Base-by-base conservation (phyloP, 1,140 invertebrate genomes). In the Globodera rostochiensis region DNA sequence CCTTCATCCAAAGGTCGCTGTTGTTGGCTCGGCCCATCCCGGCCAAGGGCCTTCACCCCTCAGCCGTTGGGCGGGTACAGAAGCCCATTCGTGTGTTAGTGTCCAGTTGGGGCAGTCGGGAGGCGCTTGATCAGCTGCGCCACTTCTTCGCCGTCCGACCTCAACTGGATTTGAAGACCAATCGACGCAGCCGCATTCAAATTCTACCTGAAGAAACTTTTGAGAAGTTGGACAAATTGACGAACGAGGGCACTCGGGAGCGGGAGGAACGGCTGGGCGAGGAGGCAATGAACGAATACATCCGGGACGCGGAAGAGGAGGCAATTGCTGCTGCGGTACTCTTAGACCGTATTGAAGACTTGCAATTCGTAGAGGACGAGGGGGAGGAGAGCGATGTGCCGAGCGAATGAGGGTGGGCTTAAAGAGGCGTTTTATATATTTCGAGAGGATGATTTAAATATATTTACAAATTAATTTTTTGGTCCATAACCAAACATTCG, bases 151-250 rank as follows among this genome's bases (percentile, higher is more conserved):
- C 79, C 5, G 70, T 80, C 9, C 46, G 49, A 6, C 79, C 79
- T n/a, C 67, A 80, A 8, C 21, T 80, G 50, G 50, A 67, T 53
- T 73, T 80, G 50, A n/a, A 47, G 45, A 21, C 9, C 36, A 53
- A 60, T 36, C 47, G 36, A 15, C 46, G 71, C 5, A 9, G 11
- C 13, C 53, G 66, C 19, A 53, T 80, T 13, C 25, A 60, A 60
- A 80, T 80, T 50, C 50, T 80, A 8, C 73, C 57, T n/a, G 77
- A 78, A 69, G 77, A 69, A 9, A 78, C 77, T 13, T 21, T 70
- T 6, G 77, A 78, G 36, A 71, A 71, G 36, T 6, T 71, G 21
- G 69, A 71, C 36, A 71, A 36, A 47, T 6, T 71, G 69, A 11
- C 46, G 25, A 45, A 45, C 36, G 69, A 21, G 36, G 69, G 21